These are phyloP conservation scores for Galleria mellonella DNA, from an alignment of 1,140 invertebrate species.

Conservation along the genomic window DNA sequence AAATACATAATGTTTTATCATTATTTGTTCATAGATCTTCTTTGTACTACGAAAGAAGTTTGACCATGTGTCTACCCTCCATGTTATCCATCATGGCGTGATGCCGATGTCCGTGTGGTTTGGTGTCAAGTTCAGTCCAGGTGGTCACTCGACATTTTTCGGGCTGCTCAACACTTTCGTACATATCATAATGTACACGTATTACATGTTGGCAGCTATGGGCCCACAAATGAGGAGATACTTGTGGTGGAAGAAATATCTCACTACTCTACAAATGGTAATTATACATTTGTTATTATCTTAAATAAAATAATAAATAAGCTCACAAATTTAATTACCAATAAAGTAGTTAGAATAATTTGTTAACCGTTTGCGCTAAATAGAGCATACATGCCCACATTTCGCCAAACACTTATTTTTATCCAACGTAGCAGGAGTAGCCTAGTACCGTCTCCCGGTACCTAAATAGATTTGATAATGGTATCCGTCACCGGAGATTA, in stretches of 20 bases:
- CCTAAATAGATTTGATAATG: too few relatives aligned
- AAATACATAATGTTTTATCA: too few relatives aligned
- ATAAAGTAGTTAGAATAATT: too few relatives aligned
- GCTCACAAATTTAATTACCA: too few relatives aligned
- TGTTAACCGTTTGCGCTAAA: too few relatives aligned
- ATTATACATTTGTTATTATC: slow-evolving; percentile 25
- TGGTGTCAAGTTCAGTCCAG: slow-evolving; percentile 95
- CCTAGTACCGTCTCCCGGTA: too few relatives aligned
- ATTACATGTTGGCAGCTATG: slow-evolving; percentile 90
- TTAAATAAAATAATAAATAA: too few relatives aligned
- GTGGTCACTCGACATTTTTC: slow-evolving; percentile 90
- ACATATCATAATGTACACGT: slow-evolving; percentile 90
- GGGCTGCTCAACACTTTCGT: slow-evolving; percentile 91
- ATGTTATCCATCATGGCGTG: slow-evolving; percentile 96
- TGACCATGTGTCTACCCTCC: slow-evolving; percentile 92
- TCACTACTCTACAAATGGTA: slow-evolving; percentile 91
- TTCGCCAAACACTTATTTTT: too few relatives aligned
- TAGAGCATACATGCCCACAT: too few relatives aligned
- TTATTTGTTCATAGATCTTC: slow-evolving; percentile 82
- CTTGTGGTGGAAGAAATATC: slow-evolving; percentile 95
- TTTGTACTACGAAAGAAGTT: slow-evolving; percentile 96
- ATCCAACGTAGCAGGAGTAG: too few relatives aligned
- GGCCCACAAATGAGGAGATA: slow-evolving; percentile 88
- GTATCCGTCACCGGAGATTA: too few relatives aligned
- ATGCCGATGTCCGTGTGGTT: slow-evolving; percentile 99